Conservation (phyloP, 2,888 invertebrate species). For the Drosophila monieri region DNA sequence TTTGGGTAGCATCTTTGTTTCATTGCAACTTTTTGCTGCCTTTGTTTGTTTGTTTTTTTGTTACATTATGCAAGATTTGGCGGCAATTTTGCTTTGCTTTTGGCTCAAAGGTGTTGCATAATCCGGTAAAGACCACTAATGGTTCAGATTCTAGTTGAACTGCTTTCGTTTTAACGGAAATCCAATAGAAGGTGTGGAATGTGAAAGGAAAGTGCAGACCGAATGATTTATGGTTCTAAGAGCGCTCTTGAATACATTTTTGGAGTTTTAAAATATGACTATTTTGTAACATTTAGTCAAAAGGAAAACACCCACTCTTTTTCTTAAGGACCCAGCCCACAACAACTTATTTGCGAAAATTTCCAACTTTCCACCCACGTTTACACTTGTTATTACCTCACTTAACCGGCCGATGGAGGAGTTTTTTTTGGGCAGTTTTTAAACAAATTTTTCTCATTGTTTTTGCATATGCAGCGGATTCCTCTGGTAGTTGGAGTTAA, state of each 20-base stretch:
- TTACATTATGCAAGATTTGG: slow-evolving; percentile 59
- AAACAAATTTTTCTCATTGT: slow-evolving; percentile 45
- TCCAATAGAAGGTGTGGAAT: background rate
- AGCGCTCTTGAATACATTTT: background rate
- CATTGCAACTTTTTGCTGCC: slow-evolving; percentile 12
- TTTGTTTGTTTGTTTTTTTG: slow-evolving; percentile 42
- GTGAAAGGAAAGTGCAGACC: background rate
- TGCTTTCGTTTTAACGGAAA: background rate
- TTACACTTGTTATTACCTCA: slow-evolving; percentile 41
- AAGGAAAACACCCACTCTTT: background rate
- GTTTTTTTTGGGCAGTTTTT: slow-evolving; percentile 3
- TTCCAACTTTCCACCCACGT: slow-evolving; percentile 19
- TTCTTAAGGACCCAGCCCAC: background rate
- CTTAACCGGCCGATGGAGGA: background rate
- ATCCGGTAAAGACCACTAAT: slow-evolving; percentile 23
- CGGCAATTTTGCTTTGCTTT: slow-evolving; percentile 41
- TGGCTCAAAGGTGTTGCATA: slow-evolving; percentile 42
- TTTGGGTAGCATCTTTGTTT: slow-evolving; percentile 75
- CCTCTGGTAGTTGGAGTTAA: slow-evolving; percentile 35
- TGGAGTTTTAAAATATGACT: background rate
- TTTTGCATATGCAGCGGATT: slow-evolving; percentile 33
- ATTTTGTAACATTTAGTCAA: background rate
- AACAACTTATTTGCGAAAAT: slow-evolving; percentile 7
- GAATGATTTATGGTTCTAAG: background rate
- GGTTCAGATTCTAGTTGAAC: slow-evolving; percentile 3